These are phyloP conservation scores for Gobiocypris rarus DNA, from an alignment of 2,113 vertebrate species.

Conservation along the genomic window DNA sequence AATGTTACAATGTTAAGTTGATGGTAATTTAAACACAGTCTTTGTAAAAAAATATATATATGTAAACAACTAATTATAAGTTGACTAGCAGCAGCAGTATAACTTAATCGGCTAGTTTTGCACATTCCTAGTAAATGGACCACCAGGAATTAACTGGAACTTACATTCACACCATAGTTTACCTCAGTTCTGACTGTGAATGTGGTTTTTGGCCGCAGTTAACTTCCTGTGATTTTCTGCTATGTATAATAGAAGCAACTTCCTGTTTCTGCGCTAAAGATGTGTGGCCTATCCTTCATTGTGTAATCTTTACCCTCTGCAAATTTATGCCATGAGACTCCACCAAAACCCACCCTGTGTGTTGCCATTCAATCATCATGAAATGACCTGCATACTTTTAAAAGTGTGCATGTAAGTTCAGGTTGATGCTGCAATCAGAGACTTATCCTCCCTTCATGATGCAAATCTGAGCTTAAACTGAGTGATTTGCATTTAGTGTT, in stretches of 20 bases:
- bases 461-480: background rate
- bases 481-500: constrained; percentile 7
- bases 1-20: too few relatives aligned
- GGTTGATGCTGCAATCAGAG: background rate
- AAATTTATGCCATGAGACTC: background rate
- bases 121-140: too few relatives aligned
- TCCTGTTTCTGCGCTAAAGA: background rate
- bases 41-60: too few relatives aligned
- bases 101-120: too few relatives aligned
- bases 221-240: constrained; percentile 18
- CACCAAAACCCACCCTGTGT: background rate
- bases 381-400: background rate
- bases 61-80: too few relatives aligned
- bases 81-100: too few relatives aligned
- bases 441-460: background rate
- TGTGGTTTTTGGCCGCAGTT: background rate
- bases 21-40: too few relatives aligned
- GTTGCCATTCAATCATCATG: background rate
- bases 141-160: background rate
- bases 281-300: background rate
- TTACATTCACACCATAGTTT: background rate
- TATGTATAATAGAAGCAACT: background rate
- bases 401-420: background rate
- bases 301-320: background rate
- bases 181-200: background rate